Evolutionary conservation across 2,797 vertebrate species (phyloP), one percentile per base, ranked within the genome.

Genomic region (Centroberyx gerrardi): DNA sequence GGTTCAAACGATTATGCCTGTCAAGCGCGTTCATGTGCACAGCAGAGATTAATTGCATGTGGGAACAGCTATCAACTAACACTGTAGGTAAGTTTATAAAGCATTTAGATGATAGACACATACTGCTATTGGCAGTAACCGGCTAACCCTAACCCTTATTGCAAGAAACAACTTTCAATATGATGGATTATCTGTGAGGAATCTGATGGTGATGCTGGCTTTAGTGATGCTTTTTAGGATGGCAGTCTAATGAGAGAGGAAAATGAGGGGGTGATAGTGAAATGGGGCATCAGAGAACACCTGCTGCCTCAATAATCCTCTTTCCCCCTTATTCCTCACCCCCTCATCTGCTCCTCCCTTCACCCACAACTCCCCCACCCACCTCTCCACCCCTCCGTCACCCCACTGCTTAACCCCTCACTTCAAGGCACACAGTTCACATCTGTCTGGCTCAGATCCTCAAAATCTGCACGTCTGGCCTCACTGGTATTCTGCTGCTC

Each of bases 381-480:
- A 51, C 38, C 68, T 40, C 67, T 52, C 3, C 38, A 2, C 14
- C 42, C 56, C 55, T 52, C 76, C 68, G 38, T 62, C 64, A 51
- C 44, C 67, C 80, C 54, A 33, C 83, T 84, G 86, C 81, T 88
- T 68, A 86, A 87, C 62, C 62, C 67, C 68, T 60, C 67, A 75
- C 52, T 55, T 51, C 15, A 64, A 59, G 17, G 48, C 83, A 36
- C 78, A 76, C 38, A 73, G 58, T 55, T 58, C 15, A 90, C 86
- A 91, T 90, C 88, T 91, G 85, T 75, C 74, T 80, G 82, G 87
- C 83, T 87, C 87, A 75, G 81, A 68, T 81, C 74, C 75, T 82
- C 83, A 70, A 83, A 82, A 87, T 81, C 72, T 62, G 78, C 73
- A 87, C 90, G 90, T 91, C 84, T 90, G 90, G 90, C 62, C 67